Evolutionary conservation across 2,113 vertebrate genomes (phyloP), one percentile per base, ranked within the genome.

Genomic region (Climacteris rufus): DNA sequence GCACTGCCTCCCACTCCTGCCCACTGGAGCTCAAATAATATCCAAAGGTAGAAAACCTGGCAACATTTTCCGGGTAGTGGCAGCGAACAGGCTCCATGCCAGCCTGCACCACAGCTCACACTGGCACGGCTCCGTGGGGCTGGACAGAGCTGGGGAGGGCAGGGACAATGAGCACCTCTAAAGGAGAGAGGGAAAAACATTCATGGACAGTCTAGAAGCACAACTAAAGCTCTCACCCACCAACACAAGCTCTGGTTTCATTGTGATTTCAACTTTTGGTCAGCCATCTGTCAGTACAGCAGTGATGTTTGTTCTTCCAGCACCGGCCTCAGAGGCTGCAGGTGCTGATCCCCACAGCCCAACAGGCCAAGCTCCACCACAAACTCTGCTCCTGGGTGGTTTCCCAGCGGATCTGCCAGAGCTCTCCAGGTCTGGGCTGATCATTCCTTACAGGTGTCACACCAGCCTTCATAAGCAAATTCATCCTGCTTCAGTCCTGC

Each of bases 71-170:
- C 0, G 0, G 74, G 31, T 13, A 5, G 25, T 11, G 82, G 75
- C 65, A 53, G n/a, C 8, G 27, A 27, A 30, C 21, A 31, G 88
- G 83, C 88, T 69, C 25, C 33, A 4, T 22, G 79, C 86, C 88
- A 88, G 79, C 78, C 82, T 81, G 82, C 60, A 18, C 31, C 60
- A 56, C 25, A 49, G 75, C 70, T 45, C 9, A 19, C 59, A 54
- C 6, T 1, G 1, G 12, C 68, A 49, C 9, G 0, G 74, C 39
- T 70, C 6, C 0, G 0, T 10, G 31, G 31, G 6, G 49, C 11
- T 53, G 50, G 19, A 13, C 6, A 25, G 72, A n/a, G 72, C 76
- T 19, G 45, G 39, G 37, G 25, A 35, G 15, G 25, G 85, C 11
- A 6, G 8, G 13, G 63, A 35, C 21, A 50, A 74, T 0, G 5